Conservation (phyloP, 2,113 vertebrate genomes). For the Corythornis vintsioides region DNA sequence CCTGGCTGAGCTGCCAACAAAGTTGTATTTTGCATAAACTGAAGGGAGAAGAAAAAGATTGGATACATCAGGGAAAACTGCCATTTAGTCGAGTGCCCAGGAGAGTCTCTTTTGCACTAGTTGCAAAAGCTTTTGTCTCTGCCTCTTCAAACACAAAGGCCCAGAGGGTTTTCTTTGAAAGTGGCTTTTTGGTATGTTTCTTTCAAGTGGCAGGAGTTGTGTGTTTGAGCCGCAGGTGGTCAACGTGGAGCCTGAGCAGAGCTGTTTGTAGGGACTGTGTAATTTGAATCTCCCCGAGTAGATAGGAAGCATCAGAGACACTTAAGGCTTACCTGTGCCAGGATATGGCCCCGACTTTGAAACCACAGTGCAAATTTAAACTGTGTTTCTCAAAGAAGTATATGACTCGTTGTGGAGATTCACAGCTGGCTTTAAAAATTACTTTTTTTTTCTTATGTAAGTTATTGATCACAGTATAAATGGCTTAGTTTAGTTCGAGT, state of each 20-base stretch:
- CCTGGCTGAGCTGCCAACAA: background rate
- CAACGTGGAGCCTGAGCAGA: background rate
- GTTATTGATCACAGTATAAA: background rate
- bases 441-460: background rate
- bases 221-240: slow-evolving; percentile 9
- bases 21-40: background rate
- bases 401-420: background rate
- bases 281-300: background rate
- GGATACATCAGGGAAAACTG: background rate
- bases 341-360: rapidly evolving
- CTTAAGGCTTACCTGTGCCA: background rate
- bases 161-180: slow-evolving; percentile 43
- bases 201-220: slow-evolving; percentile 48
- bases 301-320: background rate
- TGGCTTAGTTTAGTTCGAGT: background rate
- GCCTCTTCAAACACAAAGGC: slow-evolving; percentile 30
- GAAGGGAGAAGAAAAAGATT: background rate
- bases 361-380: background rate
- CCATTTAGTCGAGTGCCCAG: background rate
- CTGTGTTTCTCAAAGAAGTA: background rate
- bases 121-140: slow-evolving; percentile 42
- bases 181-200: slow-evolving; percentile 6
- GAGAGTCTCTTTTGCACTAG: background rate
- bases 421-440: background rate
- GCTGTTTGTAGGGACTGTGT: background rate